Evolutionary conservation across 2,797 vertebrate genomes (phyloP).

Genomic region (Poecilia picta): DNA sequence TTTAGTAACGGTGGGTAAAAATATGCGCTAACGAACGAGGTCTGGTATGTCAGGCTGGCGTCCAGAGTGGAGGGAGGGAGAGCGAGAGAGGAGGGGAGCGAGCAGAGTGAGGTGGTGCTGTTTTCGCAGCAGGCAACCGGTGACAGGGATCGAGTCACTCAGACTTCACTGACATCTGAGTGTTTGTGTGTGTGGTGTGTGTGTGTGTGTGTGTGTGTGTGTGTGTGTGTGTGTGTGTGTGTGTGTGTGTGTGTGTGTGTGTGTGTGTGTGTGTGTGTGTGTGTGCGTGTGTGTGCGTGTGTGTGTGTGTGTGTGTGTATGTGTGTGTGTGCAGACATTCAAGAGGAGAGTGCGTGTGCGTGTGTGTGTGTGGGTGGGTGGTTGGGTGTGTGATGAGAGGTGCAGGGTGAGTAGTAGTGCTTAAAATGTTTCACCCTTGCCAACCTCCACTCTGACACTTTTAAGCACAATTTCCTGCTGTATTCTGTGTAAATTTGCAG

Average conservation of each 20-base stretch:
- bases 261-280: conserved; percentile 14
- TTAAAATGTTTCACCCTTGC: conserved; percentile 70
- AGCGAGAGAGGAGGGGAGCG: conserved; percentile 5
- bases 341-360: conserved; percentile 37
- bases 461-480: conserved; percentile 51
- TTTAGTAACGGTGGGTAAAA: conserved; percentile 96
- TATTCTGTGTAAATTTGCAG: conserved; percentile 24
- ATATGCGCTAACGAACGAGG: conserved; percentile 88
- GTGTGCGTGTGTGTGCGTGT: conserved; percentile 19
- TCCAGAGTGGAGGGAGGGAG: conserved; percentile 81
- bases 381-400: conserved; percentile 48
- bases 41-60: conserved; percentile 90
- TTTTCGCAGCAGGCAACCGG: conserved; percentile 76
- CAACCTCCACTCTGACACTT: conserved; percentile 64
- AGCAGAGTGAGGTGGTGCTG: conserved; percentile 37
- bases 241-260: conserved; percentile 54
- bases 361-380: background rate
- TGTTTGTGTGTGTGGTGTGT: conserved; percentile 58
- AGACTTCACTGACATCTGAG: conserved; percentile 68
- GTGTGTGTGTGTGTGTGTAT: conserved; percentile 50
- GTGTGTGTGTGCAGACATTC: conserved; percentile 42
- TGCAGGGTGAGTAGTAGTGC: conserved; percentile 52
- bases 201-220: conserved; percentile 41
- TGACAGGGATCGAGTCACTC: conserved; percentile 74
- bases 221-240: conserved; percentile 7